A percentile compares a stretch with the other conserved stretches of the same genome.
phyloP scores from a whole-genome alignment of 1,140 invertebrate genomes.

The Oscheius sp. region DNA sequence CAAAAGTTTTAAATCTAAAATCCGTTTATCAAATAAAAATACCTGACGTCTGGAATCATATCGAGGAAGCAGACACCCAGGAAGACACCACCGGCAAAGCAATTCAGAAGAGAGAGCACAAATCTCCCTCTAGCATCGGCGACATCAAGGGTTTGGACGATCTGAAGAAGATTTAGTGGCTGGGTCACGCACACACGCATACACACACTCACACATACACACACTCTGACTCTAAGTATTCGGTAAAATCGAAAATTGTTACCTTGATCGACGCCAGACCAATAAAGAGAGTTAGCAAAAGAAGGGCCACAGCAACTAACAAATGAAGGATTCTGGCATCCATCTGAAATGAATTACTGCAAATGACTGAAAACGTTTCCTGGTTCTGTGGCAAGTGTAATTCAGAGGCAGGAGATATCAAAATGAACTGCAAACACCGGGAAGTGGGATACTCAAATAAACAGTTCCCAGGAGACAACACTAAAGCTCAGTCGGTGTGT shows the following conservation, averaged over 20 bases:
- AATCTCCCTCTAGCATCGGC: neutral
- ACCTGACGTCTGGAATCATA: constrained; percentile 78
- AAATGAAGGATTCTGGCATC: neutral
- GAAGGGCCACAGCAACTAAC: neutral
- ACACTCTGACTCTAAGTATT: no score
- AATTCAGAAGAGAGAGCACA: constrained; percentile 68
- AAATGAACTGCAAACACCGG: neutral
- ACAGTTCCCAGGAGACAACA: no score
- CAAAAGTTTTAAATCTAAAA: no score
- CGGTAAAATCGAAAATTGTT: neutral
- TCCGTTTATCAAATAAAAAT: constrained; percentile 55
- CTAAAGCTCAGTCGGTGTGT: no score
- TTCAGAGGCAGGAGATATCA: neutral
- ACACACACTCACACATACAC: no score
- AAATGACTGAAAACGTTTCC: no score
- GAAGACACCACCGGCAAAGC: constrained; percentile 80
- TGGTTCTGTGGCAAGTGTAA: neutral
- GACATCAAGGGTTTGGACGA: neutral
- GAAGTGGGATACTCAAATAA: neutral
- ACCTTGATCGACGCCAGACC: neutral
- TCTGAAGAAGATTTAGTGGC: neutral
- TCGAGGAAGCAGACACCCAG: constrained; percentile 78
- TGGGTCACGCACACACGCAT: no score
- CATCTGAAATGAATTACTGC: no score
- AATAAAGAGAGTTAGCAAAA: neutral